A percentile compares a stretch with the other conserved stretches of the same genome.
These are phyloP conservation scores for Sander vitreus DNA, from an alignment of 2,113 vertebrate species.

Conservation along the genomic window DNA sequence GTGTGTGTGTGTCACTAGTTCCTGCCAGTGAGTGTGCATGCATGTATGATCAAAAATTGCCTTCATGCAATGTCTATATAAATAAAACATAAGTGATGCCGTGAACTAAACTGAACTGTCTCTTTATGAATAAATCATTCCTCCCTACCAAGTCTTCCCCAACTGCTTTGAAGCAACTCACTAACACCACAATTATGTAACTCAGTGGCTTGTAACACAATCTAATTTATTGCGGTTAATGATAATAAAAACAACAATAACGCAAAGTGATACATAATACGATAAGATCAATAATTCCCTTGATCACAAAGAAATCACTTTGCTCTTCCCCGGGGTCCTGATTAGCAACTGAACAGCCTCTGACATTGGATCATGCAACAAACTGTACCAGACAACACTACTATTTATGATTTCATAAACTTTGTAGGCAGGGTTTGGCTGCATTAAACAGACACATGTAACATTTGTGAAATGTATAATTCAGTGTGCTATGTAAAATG, in stretches of 20 bases:
- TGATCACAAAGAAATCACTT: conserved; percentile 27
- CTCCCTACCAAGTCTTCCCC: conserved; percentile 44
- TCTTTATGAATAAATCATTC: conserved; percentile 77
- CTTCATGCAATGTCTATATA: conserved; percentile 72
- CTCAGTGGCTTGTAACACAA: conserved; percentile 25
- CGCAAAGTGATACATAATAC: not conserved
- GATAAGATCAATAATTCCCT: conserved; percentile 40
- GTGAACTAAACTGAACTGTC: conserved; percentile 73
- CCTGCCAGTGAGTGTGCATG: conserved; percentile 43
- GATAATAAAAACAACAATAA: conserved; percentile 33
- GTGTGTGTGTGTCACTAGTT: conserved; percentile 22
- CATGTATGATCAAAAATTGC: conserved; percentile 79
- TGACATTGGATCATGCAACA: conserved; percentile 8
- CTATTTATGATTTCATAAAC: not conserved
- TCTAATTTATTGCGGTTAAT: conserved; percentile 33
- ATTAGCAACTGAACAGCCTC: not conserved
- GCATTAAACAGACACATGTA: not conserved
- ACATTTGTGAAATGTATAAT: not conserved
- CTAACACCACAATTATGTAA: conserved; percentile 62
- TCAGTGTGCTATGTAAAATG: not conserved
- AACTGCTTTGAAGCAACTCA: conserved; percentile 50
- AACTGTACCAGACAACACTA: not conserved
- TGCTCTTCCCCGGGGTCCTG: not conserved
- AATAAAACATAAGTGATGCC: conserved; percentile 76
- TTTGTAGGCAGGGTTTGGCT: not conserved